These are phyloP conservation scores for Cryptoblepharus egeriae DNA, from an alignment of 2,797 vertebrate species.

Conservation along the genomic window DNA sequence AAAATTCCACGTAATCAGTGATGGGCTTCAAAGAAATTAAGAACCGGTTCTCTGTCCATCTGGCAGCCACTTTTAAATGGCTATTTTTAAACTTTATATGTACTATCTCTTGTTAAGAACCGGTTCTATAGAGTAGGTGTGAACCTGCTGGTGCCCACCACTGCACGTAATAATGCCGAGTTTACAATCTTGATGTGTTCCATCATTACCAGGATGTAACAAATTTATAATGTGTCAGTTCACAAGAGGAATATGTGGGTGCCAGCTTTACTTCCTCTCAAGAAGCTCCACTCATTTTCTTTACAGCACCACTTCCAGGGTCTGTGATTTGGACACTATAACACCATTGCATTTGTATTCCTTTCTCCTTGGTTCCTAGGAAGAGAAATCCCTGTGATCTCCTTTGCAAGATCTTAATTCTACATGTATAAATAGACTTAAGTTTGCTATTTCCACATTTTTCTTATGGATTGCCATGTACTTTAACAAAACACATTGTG, in stretches of 20 bases:
- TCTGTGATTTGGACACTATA: not conserved
- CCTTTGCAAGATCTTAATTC: conserved; percentile 22
- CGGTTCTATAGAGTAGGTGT: too few species aligned
- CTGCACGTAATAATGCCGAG: too few species aligned
- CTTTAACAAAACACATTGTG: not conserved
- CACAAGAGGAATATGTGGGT: not conserved
- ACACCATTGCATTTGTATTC: not conserved
- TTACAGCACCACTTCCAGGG: too few species aligned
- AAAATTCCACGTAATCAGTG: not conserved
- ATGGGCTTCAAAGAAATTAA: too few species aligned
- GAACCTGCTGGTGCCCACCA: too few species aligned
- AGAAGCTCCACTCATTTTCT: not conserved
- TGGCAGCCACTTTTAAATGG: too few species aligned
- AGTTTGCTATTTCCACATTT: not conserved
- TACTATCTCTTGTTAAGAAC: too few species aligned
- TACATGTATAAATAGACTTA: not conserved
- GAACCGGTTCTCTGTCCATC: too few species aligned
- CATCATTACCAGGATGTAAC: conserved; percentile 36
- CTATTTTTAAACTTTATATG: too few species aligned
- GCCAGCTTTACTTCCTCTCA: not conserved
- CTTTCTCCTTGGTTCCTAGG: not conserved
- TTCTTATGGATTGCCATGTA: not conserved
- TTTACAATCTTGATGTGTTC: conserved; percentile 22
- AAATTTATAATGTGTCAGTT: conserved; percentile 9
- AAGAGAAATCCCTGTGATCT: not conserved